These are phyloP conservation scores for Eulithis testata DNA, from an alignment of 2,888 invertebrate genomes.

Conservation along the genomic window DNA sequence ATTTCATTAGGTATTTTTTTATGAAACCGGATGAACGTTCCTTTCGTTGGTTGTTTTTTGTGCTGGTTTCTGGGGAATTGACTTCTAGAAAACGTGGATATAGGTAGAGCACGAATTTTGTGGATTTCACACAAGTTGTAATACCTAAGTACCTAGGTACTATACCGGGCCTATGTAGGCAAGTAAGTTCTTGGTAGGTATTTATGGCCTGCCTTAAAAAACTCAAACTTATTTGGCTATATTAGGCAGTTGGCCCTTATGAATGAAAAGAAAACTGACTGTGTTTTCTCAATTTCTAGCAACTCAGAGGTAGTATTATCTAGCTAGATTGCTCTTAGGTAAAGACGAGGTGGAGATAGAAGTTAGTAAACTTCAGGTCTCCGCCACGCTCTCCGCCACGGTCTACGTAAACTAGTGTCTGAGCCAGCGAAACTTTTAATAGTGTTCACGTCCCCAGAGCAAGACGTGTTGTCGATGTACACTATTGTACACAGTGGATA, in stretches of 20 bases:
- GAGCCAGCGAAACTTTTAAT: constrained; percentile 75
- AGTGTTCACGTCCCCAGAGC: constrained; percentile 69
- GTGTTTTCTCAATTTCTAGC: too few relatives aligned
- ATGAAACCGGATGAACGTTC: constrained; percentile 23
- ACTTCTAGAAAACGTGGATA: background rate
- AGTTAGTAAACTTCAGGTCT: constrained; percentile 22
- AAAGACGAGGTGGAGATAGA: constrained; percentile 21
- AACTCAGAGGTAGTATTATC: background rate
- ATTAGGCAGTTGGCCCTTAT: too few relatives aligned
- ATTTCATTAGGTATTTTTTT: constrained; percentile 36
- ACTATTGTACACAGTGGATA: constrained; percentile 29
- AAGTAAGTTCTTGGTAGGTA: too few relatives aligned
- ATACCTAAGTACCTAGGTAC: too few relatives aligned
- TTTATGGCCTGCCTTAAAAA: too few relatives aligned
- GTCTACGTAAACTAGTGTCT: constrained; percentile 63
- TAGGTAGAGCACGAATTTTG: background rate
- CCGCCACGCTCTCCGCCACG: constrained; percentile 17
- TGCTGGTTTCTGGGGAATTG: constrained; percentile 11
- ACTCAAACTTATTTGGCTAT: too few relatives aligned
- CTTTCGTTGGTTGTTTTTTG: constrained; percentile 22
- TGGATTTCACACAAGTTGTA: too few relatives aligned
- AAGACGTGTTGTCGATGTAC: constrained; percentile 35
- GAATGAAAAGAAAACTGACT: too few relatives aligned
- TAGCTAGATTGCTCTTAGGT: constrained; percentile 14
- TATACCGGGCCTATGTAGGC: too few relatives aligned